Evolutionary conservation across 2,888 invertebrate species (phyloP), one percentile per base, ranked within the genome.

Genomic region (Alcis repandata): DNA sequence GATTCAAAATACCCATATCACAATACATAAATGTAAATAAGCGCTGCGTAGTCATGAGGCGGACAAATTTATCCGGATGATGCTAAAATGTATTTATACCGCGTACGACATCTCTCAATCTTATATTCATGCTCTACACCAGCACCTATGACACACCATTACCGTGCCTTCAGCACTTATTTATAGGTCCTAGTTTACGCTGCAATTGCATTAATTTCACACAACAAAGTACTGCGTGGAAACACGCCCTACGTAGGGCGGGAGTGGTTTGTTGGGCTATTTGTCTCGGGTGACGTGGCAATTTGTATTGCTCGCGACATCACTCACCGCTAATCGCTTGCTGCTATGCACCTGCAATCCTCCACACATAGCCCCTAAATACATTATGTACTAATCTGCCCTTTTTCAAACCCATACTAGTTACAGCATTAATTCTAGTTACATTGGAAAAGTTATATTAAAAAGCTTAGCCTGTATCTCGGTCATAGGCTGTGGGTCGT

Each of bases 251-350:
- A 65, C 58, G 69, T 49, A 54, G 71, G 70, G 73, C 71, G 72
- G 53, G 9, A 19, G 58, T 10, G n/a, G 41, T 45, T 40, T n/a
- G 76, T 74, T 69, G 72, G 77, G 84, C 83, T 86, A 90, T 91
- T 82, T 83, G 85, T 91, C 88, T 88, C 82, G 75, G 83, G 9
- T 82, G 87, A 86, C 83, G 82, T 77, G 80, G 82, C 85, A 84
- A 90, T 91, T 90, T 89, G 84, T 90, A 86, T 86, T 83, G 79
- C 79, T 76, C 79, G 75, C 79, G 74, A 79, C 85, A 87, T 88
- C 82, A 85, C 87, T 91, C 89, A 87, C 88, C 45, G 79, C 86
- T 90, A 89, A 91, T 90, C 88, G 83, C 85, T 67, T 79, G 80
- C 79, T 71, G 76, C 74, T 75, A 81, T 84, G 81, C 86, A 89